Conservation (phyloP, 2,113 vertebrate species). For the Laticauda laticaudata region DNA sequence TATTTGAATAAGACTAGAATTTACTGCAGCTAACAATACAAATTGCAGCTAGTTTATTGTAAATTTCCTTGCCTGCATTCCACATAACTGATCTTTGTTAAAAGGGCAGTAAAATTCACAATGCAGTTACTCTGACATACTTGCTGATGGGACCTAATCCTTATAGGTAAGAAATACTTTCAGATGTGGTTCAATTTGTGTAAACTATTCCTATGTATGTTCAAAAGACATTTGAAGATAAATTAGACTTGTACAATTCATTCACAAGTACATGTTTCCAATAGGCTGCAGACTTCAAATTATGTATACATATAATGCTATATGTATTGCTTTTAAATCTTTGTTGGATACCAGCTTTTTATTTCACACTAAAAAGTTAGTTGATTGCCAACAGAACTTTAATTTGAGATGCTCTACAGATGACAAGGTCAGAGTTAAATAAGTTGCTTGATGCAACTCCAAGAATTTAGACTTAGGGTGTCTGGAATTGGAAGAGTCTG, state of each 20-base stretch:
- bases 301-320: background rate
- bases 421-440: background rate
- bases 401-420: background rate
- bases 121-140: background rate
- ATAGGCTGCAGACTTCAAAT: background rate
- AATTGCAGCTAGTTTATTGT: background rate
- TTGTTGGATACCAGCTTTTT: background rate
- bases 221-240: background rate
- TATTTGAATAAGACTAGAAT: background rate
- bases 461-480: background rate
- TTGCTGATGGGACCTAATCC: background rate
- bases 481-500: background rate
- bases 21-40: background rate
- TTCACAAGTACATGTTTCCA: background rate
- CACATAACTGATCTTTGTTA: background rate
- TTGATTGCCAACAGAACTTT: background rate
- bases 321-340: background rate
- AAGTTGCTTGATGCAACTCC: background rate
- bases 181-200: background rate
- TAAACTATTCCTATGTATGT: background rate
- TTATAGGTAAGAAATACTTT: background rate
- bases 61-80: background rate
- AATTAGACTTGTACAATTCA: background rate
- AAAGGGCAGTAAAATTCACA: background rate
- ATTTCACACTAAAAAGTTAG: background rate